Evolutionary conservation across 2,888 invertebrate genomes (phyloP).

Genomic region (Drosophila suboccidentalis): DNA sequence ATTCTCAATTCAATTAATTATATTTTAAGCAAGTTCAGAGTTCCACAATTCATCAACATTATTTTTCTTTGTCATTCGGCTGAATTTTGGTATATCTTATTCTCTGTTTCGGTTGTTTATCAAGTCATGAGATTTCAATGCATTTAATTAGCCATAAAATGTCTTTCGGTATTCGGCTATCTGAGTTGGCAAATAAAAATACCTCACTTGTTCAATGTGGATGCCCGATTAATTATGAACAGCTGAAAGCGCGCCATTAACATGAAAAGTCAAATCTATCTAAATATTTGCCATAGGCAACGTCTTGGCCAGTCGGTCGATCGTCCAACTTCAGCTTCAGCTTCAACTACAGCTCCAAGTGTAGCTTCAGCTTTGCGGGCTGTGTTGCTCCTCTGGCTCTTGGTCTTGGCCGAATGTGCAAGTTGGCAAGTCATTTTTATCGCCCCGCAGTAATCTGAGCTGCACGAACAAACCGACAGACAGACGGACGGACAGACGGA

Average conservation of each 20-base stretch:
- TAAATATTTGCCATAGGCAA: slow-evolving; percentile 77
- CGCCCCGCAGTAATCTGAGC: slow-evolving; percentile 79
- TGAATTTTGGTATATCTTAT: slow-evolving; percentile 26
- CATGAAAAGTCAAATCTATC: slow-evolving; percentile 81
- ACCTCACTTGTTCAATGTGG: slow-evolving; percentile 73
- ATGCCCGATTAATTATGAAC: slow-evolving; percentile 80
- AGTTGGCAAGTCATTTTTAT: slow-evolving; percentile 81
- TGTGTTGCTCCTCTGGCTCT: slow-evolving; percentile 15
- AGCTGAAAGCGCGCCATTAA: slow-evolving; percentile 81
- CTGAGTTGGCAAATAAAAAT: slow-evolving; percentile 69
- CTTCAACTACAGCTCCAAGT: slow-evolving; percentile 10
- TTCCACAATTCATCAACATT: slow-evolving; percentile 1
- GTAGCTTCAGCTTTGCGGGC: slow-evolving; percentile 20
- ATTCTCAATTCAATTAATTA: not conserved
- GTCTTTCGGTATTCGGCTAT: slow-evolving; percentile 66
- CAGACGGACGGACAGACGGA: slow-evolving; percentile 48
- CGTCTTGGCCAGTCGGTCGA: slow-evolving; percentile 44
- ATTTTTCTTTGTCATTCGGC: slow-evolving; percentile 1
- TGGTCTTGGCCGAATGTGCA: slow-evolving; percentile 75
- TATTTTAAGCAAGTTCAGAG: not conserved
- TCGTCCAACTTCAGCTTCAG: slow-evolving; percentile 20
- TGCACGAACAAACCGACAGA: slow-evolving; percentile 74
- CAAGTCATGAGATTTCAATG: slow-evolving; percentile 60
- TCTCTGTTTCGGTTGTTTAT: slow-evolving; percentile 23
- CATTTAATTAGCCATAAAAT: slow-evolving; percentile 76